Evolutionary conservation across 53 echinoderm and acorn worm species (phyloP).

Genomic region (Astropecten irregularis): DNA sequence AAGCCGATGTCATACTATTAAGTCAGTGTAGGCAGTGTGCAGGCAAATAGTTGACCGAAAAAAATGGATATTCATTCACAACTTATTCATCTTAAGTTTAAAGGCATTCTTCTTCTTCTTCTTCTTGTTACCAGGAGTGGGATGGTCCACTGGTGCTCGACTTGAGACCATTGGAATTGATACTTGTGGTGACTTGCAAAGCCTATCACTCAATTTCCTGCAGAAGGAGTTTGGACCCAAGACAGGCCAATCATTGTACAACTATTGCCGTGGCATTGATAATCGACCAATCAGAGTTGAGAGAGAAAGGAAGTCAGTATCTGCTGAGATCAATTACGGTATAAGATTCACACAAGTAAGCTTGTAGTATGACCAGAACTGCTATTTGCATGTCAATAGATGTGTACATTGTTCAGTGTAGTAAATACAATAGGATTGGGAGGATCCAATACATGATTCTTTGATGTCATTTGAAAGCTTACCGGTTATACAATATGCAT

Average conservation of each 20-base stretch:
- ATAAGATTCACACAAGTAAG: slow-evolving; percentile 87
- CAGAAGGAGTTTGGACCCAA: slow-evolving; percentile 99
- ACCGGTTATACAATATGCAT: too few species aligned
- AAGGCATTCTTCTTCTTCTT: too few species aligned
- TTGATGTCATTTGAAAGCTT: too few species aligned
- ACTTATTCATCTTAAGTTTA: too few species aligned
- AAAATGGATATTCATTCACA: too few species aligned
- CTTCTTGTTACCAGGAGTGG: too few species aligned
- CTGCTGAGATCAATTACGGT: slow-evolving; percentile 95
- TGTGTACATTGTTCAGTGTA: not conserved
- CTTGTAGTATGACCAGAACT: not conserved
- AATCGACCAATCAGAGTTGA: slow-evolving; percentile 84
- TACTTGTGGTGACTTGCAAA: slow-evolving; percentile 80
- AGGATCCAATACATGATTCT: too few species aligned
- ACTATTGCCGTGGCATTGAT: slow-evolving; percentile 80
- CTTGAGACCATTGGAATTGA: slow-evolving; percentile 61
- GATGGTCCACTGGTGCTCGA: slow-evolving; percentile 70
- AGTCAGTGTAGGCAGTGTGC: too few species aligned
- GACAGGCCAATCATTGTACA: slow-evolving; percentile 83
- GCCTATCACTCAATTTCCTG: slow-evolving; percentile 52
- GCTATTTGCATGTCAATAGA: not conserved
- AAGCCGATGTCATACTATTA: too few species aligned
- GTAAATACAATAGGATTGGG: too few species aligned
- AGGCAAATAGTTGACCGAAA: too few species aligned
- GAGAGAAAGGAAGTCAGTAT: slow-evolving; percentile 89